phyloP scores from a whole-genome alignment of 1,140 invertebrate genomes.

The Phymorhynchus buccinoides region DNA sequence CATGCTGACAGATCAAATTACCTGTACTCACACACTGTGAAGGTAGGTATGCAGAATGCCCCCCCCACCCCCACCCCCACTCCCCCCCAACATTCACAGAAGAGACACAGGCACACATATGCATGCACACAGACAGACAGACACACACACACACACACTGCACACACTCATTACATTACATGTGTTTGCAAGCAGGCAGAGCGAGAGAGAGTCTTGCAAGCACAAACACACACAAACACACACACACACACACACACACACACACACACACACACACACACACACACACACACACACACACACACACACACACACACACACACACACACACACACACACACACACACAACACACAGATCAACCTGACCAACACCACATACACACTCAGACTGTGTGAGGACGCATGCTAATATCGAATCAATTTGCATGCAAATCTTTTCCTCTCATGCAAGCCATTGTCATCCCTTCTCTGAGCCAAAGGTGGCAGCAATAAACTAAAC shows the following conservation, averaged over 20 bases:
- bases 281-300: background rate
- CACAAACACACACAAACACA: background rate
- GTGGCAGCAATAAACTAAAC: no score
- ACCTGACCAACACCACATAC: background rate
- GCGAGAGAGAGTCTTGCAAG: background rate
- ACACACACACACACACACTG: slow-evolving; percentile 22
- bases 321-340: background rate
- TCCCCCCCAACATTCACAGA: no score
- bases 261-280: slow-evolving; percentile 5
- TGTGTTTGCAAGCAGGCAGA: background rate
- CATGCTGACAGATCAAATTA: no score
- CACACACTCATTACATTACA: no score
- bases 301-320: slow-evolving; percentile 23
- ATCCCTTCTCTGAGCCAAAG: no score
- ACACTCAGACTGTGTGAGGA: background rate
- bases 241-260: background rate
- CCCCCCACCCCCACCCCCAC: no score
- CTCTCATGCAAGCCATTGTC: no score
- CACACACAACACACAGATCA: background rate
- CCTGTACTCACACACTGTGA: no score
- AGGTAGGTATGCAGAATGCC: no score
- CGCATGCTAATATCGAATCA: no score
- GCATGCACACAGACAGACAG: background rate
- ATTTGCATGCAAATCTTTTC: no score
- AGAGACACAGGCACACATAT: background rate